These are phyloP conservation scores for Chitala chitala DNA, from an alignment of 2,113 vertebrate species.

Conservation along the genomic window DNA sequence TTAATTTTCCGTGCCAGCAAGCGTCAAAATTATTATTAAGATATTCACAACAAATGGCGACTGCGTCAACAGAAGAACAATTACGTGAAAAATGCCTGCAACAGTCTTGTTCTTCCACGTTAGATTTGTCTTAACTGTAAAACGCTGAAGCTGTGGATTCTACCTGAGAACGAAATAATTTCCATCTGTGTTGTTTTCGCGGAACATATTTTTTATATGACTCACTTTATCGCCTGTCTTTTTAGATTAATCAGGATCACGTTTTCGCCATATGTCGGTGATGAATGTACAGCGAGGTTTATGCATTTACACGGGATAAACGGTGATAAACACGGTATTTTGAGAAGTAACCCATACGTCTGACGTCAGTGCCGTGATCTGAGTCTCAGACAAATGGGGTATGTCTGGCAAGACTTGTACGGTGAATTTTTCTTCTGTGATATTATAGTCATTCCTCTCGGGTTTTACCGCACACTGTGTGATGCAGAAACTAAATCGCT, in stretches of 20 bases:
- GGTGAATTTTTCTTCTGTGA: background rate
- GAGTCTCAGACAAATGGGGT: constrained; percentile 17
- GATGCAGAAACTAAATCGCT: constrained; percentile 23
- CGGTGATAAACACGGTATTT: constrained; percentile 26
- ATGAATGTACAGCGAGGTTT: constrained; percentile 2
- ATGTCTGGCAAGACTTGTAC: constrained; percentile 15
- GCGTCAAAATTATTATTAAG: constrained; percentile 39
- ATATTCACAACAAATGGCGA: background rate
- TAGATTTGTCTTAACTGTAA: background rate
- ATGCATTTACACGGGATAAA: constrained; percentile 20
- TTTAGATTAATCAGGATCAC: background rate
- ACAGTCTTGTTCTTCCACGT: background rate
- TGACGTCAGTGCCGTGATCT: constrained; percentile 34
- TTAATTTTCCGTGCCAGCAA: constrained; percentile 37
- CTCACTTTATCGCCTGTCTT: background rate
- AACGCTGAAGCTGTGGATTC: no score
- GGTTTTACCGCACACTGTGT: constrained; percentile 17
- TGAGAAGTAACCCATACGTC: constrained; percentile 26
- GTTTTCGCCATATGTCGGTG: background rate
- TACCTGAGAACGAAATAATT: constrained; percentile 5
- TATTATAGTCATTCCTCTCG: constrained; percentile 6
- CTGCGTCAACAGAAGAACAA: background rate
- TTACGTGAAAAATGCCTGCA: background rate
- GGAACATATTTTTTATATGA: background rate
- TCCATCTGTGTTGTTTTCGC: background rate